phyloP scores from a whole-genome alignment of 2,797 vertebrate genomes.

The Furcifer pardalis region DNA sequence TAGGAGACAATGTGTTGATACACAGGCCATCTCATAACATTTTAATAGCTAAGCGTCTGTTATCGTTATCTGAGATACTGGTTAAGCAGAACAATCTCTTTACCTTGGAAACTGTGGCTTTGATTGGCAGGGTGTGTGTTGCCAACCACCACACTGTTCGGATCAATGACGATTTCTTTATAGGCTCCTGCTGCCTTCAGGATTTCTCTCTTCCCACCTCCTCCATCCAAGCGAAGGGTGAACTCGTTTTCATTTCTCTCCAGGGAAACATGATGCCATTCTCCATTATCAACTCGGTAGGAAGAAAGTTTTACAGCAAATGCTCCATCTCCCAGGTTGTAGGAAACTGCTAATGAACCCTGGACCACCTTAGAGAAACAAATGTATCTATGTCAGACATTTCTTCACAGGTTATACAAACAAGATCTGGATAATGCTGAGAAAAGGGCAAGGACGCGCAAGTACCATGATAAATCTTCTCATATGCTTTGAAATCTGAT shows the following conservation, averaged over 20 bases:
- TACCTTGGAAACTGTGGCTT: constrained; percentile 90
- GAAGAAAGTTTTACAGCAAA: constrained; percentile 82
- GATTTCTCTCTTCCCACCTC: constrained; percentile 84
- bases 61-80: background rate
- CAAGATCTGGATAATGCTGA: constrained; percentile 11
- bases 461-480: background rate
- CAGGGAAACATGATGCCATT: constrained; percentile 85
- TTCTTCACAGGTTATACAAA: background rate
- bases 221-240: constrained; percentile 83
- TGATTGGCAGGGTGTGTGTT: constrained; percentile 79
- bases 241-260: constrained; percentile 89
- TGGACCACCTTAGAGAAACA: constrained; percentile 75
- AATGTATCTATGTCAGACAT: constrained; percentile 17
- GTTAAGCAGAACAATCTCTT: background rate
- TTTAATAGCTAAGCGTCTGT: constrained; percentile 15
- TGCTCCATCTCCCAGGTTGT: constrained; percentile 89
- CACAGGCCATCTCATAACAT: constrained; percentile 17
- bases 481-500: background rate
- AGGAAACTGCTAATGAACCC: constrained; percentile 83
- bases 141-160: constrained; percentile 82
- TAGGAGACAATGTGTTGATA: accelerated
- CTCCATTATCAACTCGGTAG: constrained; percentile 86
- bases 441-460: background rate
- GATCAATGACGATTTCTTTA: constrained; percentile 86
- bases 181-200: constrained; percentile 77